These are phyloP conservation scores for Lysandra coridon DNA, from an alignment of 2,888 invertebrate genomes.

Conservation along the genomic window DNA sequence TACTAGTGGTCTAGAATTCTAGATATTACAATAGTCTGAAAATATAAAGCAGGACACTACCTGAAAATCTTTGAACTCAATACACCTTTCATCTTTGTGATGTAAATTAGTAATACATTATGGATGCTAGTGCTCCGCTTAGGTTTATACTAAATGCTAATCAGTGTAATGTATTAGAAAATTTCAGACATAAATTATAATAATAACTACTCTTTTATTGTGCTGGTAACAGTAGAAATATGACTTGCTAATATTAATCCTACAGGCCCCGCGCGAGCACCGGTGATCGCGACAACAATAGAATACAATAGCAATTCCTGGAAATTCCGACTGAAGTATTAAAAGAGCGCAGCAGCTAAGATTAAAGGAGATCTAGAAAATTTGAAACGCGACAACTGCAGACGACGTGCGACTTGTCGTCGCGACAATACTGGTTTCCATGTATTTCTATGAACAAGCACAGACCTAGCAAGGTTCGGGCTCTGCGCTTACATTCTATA, in stretches of 20 bases:
- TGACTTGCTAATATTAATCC: background rate
- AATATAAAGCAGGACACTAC: background rate
- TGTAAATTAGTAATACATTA: constrained; percentile 10
- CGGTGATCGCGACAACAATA: too few relatives aligned
- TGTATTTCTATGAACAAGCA: too few relatives aligned
- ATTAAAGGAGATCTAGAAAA: too few relatives aligned
- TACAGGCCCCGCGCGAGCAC: too few relatives aligned
- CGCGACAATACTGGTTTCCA: too few relatives aligned
- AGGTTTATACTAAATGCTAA: constrained; percentile 11
- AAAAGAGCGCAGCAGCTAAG: background rate
- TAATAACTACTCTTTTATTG: background rate
- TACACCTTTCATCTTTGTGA: background rate
- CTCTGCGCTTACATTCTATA: too few relatives aligned
- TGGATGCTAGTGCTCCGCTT: constrained; percentile 5
- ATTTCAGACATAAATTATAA: background rate
- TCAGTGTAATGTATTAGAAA: background rate
- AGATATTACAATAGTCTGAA: constrained; percentile 7
- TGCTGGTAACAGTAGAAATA: background rate
- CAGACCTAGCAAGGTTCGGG: too few relatives aligned
- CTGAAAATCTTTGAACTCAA: background rate
- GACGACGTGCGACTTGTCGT: too few relatives aligned
- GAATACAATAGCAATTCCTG: too few relatives aligned
- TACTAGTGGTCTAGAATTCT: background rate
- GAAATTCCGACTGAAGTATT: too few relatives aligned
- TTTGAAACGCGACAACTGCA: too few relatives aligned